Evolutionary conservation across 2,888 invertebrate species (phyloP), one percentile per base, ranked within the genome.

Genomic region (Melipona bicolor): DNA sequence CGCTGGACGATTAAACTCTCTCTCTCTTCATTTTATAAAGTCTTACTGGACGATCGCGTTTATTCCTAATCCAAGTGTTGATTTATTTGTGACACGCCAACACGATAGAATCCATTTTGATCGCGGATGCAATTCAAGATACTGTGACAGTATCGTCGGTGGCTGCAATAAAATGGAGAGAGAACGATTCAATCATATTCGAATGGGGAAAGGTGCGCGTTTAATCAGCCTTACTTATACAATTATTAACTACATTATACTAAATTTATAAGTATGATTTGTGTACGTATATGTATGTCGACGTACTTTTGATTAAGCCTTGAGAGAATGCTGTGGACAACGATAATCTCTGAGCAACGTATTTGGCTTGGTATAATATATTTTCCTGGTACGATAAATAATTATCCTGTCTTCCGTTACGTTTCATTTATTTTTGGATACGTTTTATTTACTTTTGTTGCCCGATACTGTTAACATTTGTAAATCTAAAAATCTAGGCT

Each of bases 141-240:
- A 6, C 43, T 13, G 13, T 2, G 6, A 62, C 17, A 52, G 27
- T 9, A 27, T 54, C 21, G 27, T 50, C 5, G 13, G 27, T 54
- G 62, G 50, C 5, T 49, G 24, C 32, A 56, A 43, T 52, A 62
- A 70, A 36, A 65, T 59, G 76, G 49, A 49, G 75, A 75, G 75
- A 73, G 67, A 76, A 62, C 15, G 43, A 13, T 73, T 19, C 11
- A 17, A 67, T 73, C 52, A 0, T 24, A 24, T 59, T 64, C 4
- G 32, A 81, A 32, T 17, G 75, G 65, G 21, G 32, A 64, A 49
- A 3, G 75, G 62, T 76, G 79, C 67, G 76, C 59, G 74, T 86
- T 87, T 86, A 87, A 90, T 85, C 83, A 89, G 90, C 90, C 90
- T 90, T 90, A 87, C 85, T 87, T 90, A 85, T 79, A 86, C 83